Evolutionary conservation across 2,888 invertebrate species (phyloP).

Genomic region (Gandaritis pyraliata): DNA sequence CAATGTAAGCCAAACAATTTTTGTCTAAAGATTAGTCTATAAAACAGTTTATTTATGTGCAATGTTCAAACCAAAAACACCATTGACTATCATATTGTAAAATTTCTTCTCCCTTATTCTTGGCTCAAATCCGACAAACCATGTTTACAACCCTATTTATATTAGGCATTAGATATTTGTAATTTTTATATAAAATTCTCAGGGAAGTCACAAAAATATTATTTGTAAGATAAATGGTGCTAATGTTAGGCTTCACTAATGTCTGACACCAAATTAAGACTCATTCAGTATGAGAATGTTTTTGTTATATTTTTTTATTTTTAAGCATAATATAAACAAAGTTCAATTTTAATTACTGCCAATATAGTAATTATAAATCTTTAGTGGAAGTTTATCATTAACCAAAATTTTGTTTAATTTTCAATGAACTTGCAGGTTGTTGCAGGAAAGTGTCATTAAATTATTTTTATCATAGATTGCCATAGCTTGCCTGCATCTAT

Average conservation of each 20-base stretch:
- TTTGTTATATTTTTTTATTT: slow-evolving; percentile 80
- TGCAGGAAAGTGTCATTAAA: slow-evolving; percentile 81
- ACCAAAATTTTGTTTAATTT: slow-evolving; percentile 21
- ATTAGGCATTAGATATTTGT: slow-evolving; percentile 83
- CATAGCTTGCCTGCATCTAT: slow-evolving; percentile 84
- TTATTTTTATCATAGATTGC: slow-evolving; percentile 79
- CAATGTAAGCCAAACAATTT: slow-evolving; percentile 72
- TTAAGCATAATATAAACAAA: slow-evolving; percentile 80
- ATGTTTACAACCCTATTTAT: slow-evolving; percentile 78
- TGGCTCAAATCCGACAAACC: slow-evolving; percentile 82
- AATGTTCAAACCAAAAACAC: slow-evolving; percentile 84
- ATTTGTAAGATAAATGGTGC: slow-evolving; percentile 82
- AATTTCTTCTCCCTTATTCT: slow-evolving; percentile 71
- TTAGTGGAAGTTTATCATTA: slow-evolving; percentile 60
- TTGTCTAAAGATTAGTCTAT: slow-evolving; percentile 66
- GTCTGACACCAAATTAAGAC: slow-evolving; percentile 83
- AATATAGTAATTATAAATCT: slow-evolving; percentile 74
- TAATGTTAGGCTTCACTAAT: slow-evolving; percentile 83
- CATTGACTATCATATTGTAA: slow-evolving; percentile 76
- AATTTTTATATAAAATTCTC: slow-evolving; percentile 83
- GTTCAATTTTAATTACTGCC: slow-evolving; percentile 79
- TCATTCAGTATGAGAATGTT: slow-evolving; percentile 81
- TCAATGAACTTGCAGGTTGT: slow-evolving; percentile 64
- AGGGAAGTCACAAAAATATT: slow-evolving; percentile 82
- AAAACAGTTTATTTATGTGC: slow-evolving; percentile 77